These are phyloP conservation scores for Elanus axillaris DNA, from an alignment of 2,113 vertebrate genomes.

Conservation along the genomic window DNA sequence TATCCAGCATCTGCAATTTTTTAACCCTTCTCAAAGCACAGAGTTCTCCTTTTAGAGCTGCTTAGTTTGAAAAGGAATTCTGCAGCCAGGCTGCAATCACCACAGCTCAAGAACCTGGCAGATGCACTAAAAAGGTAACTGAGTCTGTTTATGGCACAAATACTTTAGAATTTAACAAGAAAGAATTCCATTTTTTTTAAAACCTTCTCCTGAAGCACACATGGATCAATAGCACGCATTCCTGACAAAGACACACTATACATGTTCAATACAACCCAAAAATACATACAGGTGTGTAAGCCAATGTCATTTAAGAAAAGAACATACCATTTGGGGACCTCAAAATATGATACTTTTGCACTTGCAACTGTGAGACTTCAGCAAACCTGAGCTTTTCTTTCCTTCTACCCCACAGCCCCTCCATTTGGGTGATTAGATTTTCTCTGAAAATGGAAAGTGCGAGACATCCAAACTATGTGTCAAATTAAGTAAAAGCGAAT, in stretches of 20 bases:
- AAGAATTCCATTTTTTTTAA: neutral
- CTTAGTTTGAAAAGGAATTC: neutral
- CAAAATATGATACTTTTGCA: neutral
- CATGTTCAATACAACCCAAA: neutral
- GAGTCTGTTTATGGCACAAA: neutral
- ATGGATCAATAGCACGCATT: neutral
- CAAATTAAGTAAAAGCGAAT: neutral
- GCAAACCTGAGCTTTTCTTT: neutral
- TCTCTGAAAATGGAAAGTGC: neutral
- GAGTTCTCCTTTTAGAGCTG: neutral
- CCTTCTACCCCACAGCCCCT: neutral
- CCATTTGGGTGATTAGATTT: neutral
- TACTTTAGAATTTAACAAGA: neutral
- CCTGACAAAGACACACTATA: neutral
- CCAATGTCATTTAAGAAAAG: neutral
- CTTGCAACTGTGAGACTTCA: neutral
- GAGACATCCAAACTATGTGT: neutral
- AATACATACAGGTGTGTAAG: neutral
- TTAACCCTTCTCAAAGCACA: neutral
- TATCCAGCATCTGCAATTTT: neutral
- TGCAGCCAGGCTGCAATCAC: neutral
- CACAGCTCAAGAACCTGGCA: neutral
- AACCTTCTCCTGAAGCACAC: neutral
- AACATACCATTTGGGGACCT: accelerated
- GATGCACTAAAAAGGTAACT: neutral